Percentiles rank a stretch among this genome's conserved stretches.
These are phyloP conservation scores for Bombus breviceps DNA, from an alignment of 1,140 invertebrate species.

Conservation along the genomic window DNA sequence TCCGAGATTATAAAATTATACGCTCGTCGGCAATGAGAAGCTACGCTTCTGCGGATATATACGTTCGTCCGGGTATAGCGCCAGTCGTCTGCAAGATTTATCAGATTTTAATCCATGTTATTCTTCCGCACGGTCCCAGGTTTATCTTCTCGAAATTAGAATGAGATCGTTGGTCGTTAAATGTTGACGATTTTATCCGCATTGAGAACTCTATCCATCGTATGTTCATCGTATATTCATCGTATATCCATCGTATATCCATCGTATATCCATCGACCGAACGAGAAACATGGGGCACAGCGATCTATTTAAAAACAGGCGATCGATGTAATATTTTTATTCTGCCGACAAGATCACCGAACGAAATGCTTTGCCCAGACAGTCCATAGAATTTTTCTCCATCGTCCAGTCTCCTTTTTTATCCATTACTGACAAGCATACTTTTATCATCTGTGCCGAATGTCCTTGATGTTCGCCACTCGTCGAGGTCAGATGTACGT, in stretches of 20 bases:
- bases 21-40: not conserved
- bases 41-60: not conserved
- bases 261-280: not conserved
- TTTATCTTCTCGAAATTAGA: not conserved
- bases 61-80: not conserved
- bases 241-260: too few species aligned
- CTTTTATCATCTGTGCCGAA: slow-evolving; percentile 35
- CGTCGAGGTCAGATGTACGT: slow-evolving; percentile 6
- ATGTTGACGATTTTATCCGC: too few species aligned
- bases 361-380: slow-evolving; percentile 1
- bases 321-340: slow-evolving; percentile 6
- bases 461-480: not conserved
- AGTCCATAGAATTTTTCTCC: not conserved
- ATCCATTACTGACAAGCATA: slow-evolving; percentile 13
- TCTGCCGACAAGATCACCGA: not conserved
- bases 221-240: too few species aligned
- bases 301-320: not conserved
- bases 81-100: not conserved
- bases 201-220: too few species aligned
- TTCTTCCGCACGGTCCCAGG: not conserved
- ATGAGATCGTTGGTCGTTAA: not conserved
- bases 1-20: not conserved
- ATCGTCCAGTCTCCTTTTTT: not conserved
- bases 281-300: not conserved
- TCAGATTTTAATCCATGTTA: not conserved